These are phyloP conservation scores for Adelphocoris suturalis DNA, from an alignment of 2,888 invertebrate genomes.

Conservation along the genomic window DNA sequence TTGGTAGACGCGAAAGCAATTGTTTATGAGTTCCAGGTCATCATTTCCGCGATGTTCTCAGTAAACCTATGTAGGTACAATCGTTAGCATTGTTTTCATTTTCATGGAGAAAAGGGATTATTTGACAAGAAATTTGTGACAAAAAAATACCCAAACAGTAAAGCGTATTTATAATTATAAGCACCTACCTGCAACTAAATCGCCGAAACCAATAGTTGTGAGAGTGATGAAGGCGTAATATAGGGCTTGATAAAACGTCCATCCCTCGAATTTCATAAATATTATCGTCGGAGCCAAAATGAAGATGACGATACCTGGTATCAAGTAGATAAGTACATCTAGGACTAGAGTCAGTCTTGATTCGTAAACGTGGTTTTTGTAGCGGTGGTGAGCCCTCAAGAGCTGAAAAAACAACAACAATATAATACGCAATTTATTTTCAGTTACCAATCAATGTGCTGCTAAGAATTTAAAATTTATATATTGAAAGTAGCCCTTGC, in stretches of 20 bases:
- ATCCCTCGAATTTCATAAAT: slow-evolving; percentile 90
- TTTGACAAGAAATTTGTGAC: no score
- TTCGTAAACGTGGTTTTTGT: slow-evolving; percentile 86
- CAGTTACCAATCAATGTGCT: no score
- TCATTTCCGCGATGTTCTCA: no score
- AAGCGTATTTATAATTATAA: background rate
- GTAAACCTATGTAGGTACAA: no score
- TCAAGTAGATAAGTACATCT: slow-evolving; percentile 89
- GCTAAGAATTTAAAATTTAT: no score
- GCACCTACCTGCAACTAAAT: slow-evolving; percentile 89
- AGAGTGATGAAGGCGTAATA: slow-evolving; percentile 93
- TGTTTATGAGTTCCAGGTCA: no score
- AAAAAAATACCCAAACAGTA: background rate
- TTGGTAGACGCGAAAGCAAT: no score
- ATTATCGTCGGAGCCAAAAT: slow-evolving; percentile 91
- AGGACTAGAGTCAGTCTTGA: slow-evolving; percentile 87
- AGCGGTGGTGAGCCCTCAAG: slow-evolving; percentile 88
- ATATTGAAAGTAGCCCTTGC: no score
- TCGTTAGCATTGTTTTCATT: no score
- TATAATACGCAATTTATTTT: slow-evolving; percentile 73
- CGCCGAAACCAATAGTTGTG: slow-evolving; percentile 96
- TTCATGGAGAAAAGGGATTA: no score
- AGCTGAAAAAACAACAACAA: slow-evolving; percentile 81
- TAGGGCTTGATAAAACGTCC: slow-evolving; percentile 90
- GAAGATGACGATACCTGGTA: slow-evolving; percentile 93